Percentiles rank a stretch among this genome's conserved stretches.
phyloP scores from a whole-genome alignment of 1,140 invertebrate species.

The Caenorhabditis brenneri region DNA sequence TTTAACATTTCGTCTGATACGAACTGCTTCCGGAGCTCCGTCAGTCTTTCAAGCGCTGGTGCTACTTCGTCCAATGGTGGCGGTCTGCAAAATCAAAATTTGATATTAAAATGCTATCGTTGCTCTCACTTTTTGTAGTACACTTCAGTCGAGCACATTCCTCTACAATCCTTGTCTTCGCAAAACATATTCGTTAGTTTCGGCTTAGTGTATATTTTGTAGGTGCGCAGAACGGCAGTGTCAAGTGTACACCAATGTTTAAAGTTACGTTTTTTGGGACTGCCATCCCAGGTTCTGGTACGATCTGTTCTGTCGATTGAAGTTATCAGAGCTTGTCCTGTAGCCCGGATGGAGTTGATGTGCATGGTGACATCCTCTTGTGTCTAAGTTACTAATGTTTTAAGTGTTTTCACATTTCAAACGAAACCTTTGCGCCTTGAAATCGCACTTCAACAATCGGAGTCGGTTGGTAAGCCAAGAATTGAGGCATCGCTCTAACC shows the following conservation, averaged over 20 bases:
- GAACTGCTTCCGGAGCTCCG: background rate
- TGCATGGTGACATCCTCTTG: background rate
- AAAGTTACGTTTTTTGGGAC: no score
- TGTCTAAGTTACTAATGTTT: background rate
- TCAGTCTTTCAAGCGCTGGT: slow-evolving; percentile 11
- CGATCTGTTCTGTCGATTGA: background rate
- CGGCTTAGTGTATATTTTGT: background rate
- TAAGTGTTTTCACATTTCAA: background rate
- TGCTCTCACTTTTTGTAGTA: background rate
- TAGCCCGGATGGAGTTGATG: background rate
- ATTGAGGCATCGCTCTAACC: background rate
- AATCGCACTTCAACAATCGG: background rate
- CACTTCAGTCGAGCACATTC: background rate
- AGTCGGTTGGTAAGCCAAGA: background rate
- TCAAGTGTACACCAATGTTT: background rate
- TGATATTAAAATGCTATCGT: background rate
- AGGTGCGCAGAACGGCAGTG: background rate
- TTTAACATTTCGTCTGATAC: background rate
- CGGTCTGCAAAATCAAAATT: no score
- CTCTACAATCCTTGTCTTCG: background rate
- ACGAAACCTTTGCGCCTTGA: background rate
- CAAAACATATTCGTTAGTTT: background rate
- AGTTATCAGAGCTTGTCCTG: background rate
- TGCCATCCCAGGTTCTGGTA: no score
- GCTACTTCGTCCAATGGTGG: no score